Conservation (phyloP, 2,797 vertebrate genomes). For the Stomatorhinus walkeri region DNA sequence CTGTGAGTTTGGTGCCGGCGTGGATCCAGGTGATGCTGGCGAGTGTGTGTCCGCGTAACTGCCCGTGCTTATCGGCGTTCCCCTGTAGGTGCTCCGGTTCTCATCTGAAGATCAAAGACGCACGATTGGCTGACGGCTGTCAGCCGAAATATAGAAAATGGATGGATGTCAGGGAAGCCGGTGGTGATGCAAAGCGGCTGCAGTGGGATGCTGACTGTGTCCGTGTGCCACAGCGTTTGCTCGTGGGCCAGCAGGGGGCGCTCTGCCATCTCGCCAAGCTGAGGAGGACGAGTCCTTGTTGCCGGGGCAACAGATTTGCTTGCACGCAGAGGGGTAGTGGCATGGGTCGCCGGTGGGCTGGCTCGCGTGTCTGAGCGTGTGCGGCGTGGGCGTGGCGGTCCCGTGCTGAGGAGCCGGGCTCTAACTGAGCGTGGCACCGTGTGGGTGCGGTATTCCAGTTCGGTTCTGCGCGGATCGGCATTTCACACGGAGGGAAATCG, state of each 20-base stretch:
- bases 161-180: background rate
- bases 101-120: background rate
- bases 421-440: background rate
- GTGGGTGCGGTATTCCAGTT: background rate
- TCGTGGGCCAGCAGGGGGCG: slow-evolving; percentile 22
- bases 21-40: background rate
- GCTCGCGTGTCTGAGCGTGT: slow-evolving; percentile 20
- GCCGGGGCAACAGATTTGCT: slow-evolving; percentile 72
- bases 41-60: background rate
- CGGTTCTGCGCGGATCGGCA: background rate
- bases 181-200: background rate
- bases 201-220: background rate
- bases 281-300: slow-evolving; percentile 53
- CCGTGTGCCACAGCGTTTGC: background rate
- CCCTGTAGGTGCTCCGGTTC: background rate
- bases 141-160: background rate
- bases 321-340: slow-evolving; percentile 54
- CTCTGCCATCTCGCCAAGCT: slow-evolving; percentile 12
- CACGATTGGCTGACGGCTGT: background rate
- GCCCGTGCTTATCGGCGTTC: background rate
- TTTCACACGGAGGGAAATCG: background rate
- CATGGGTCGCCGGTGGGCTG: slow-evolving; percentile 43
- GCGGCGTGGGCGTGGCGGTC: background rate
- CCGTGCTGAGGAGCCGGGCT: background rate
- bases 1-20: background rate